Percentiles rank a stretch among this genome's conserved stretches.
These are phyloP conservation scores for Fistularia commersonii DNA, from an alignment of 2,797 vertebrate species.

Conservation along the genomic window DNA sequence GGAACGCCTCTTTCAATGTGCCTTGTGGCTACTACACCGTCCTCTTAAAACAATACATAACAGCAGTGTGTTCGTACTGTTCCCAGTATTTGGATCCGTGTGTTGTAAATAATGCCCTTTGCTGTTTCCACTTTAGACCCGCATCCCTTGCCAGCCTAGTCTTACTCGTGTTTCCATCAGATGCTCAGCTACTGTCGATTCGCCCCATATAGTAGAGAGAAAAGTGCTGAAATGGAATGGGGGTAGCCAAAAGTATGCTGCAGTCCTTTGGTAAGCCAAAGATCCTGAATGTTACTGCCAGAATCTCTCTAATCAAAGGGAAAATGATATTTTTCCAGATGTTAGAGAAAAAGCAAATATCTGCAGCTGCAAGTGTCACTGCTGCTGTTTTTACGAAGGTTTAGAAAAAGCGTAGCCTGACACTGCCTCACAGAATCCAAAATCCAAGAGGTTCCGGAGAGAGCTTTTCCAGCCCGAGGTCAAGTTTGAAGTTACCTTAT, in stretches of 20 bases:
- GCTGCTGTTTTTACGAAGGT: conserved; percentile 37
- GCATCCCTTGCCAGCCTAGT: conserved; percentile 27
- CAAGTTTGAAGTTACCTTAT: conserved; percentile 37
- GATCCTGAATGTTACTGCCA: conserved; percentile 44
- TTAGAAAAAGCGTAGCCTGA: conserved; percentile 55
- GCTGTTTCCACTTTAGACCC: conserved; percentile 43
- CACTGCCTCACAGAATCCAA: conserved; percentile 25
- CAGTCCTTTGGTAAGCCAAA: conserved; percentile 35
- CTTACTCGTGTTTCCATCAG: conserved; percentile 37
- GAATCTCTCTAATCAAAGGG: conserved; percentile 40
- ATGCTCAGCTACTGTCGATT: conserved; percentile 42
- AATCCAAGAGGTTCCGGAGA: conserved; percentile 32
- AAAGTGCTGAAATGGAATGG: conserved; percentile 44
- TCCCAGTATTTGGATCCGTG: conserved; percentile 22
- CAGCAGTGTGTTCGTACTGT: conserved; percentile 29
- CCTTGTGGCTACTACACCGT: conserved; percentile 4
- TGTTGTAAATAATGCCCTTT: conserved; percentile 28
- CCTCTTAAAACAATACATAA: conserved; percentile 16
- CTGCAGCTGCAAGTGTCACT: conserved; percentile 58
- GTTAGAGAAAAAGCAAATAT: conserved; percentile 42
- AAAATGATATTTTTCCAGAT: conserved; percentile 54
- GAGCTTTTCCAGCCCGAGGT: conserved; percentile 18
- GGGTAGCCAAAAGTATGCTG: conserved; percentile 29
- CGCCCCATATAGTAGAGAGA: conserved; percentile 16
- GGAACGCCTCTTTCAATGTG: conserved; percentile 24